A percentile compares a stretch with the other conserved stretches of the same genome.
These are phyloP conservation scores for Crocidura indochinensis DNA, from an alignment of 2,797 vertebrate species.

Conservation along the genomic window DNA sequence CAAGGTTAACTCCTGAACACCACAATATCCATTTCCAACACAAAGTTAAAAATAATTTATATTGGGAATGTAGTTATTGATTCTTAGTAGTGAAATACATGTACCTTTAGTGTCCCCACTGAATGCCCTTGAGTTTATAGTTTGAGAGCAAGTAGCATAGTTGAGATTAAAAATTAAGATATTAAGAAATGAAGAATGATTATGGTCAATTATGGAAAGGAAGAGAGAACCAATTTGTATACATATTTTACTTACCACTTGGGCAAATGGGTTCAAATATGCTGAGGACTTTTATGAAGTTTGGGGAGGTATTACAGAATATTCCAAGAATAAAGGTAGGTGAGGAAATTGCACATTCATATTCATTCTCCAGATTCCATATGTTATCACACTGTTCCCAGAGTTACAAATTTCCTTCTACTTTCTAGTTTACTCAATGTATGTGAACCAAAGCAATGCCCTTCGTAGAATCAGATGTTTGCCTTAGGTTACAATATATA, in stretches of 20 bases:
- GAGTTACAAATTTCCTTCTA: background rate
- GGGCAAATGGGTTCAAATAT: background rate
- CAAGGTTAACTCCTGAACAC: no score
- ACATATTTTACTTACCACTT: background rate
- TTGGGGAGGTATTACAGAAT: background rate
- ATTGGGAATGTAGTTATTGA: slow-evolving; percentile 27
- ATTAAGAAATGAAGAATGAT: background rate
- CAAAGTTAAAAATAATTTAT: background rate
- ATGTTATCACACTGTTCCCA: background rate
- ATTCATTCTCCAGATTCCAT: background rate
- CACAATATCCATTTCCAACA: no score
- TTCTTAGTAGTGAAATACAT: background rate
- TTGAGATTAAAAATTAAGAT: background rate
- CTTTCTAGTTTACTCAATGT: background rate
- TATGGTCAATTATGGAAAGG: background rate
- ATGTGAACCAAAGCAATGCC: no score
- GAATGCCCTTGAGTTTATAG: background rate
- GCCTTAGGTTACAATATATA: background rate
- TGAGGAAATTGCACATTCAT: background rate
- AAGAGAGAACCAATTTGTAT: background rate
- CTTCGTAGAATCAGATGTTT: background rate
- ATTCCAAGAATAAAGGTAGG: background rate
- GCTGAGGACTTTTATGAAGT: background rate
- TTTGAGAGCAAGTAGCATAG: slow-evolving; percentile 23
- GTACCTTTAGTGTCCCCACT: background rate